Percentiles rank a stretch among this genome's conserved stretches.
Conservation (phyloP, 2,888 invertebrate species). For the Pyrochroa serraticornis region DNA sequence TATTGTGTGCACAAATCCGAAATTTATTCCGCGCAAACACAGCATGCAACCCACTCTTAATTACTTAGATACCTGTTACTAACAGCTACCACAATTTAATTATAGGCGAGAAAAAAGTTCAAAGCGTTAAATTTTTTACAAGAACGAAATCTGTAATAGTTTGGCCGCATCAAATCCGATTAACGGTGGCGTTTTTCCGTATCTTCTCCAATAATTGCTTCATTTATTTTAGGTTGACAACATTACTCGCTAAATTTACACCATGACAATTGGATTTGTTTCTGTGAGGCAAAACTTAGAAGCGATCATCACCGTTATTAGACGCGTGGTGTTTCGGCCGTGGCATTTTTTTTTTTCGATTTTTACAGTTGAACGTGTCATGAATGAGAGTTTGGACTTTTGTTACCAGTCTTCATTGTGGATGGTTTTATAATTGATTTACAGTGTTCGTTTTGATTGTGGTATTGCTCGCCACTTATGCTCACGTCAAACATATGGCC, state of each 20-base stretch:
- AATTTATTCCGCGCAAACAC: slow-evolving; percentile 26
- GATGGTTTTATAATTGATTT: slow-evolving; percentile 29
- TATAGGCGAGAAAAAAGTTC: too few species aligned
- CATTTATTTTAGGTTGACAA: slow-evolving; percentile 25
- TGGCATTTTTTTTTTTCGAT: too few species aligned
- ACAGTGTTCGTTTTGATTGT: slow-evolving; percentile 27
- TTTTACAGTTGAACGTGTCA: too few species aligned
- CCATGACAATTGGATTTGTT: slow-evolving; percentile 23
- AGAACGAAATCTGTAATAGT: too few species aligned
- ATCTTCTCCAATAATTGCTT: slow-evolving; percentile 16
- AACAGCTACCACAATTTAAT: neutral
- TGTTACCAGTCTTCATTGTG: slow-evolving; percentile 11
- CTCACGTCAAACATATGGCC: slow-evolving; percentile 27
- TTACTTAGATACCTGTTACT: neutral
- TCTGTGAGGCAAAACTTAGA: too few species aligned
- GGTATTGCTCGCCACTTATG: slow-evolving; percentile 17
- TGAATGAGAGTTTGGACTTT: too few species aligned
- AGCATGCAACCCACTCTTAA: neutral
- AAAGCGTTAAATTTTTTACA: too few species aligned
- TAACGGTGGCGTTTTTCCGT: too few species aligned
- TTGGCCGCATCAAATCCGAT: too few species aligned
- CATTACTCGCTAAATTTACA: slow-evolving; percentile 20
- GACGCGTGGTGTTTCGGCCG: too few species aligned
- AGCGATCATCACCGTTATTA: too few species aligned
- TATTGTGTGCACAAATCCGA: slow-evolving; percentile 27